These are phyloP conservation scores for Amphipyra tragopoginis DNA, from an alignment of 2,888 invertebrate genomes.

Conservation along the genomic window DNA sequence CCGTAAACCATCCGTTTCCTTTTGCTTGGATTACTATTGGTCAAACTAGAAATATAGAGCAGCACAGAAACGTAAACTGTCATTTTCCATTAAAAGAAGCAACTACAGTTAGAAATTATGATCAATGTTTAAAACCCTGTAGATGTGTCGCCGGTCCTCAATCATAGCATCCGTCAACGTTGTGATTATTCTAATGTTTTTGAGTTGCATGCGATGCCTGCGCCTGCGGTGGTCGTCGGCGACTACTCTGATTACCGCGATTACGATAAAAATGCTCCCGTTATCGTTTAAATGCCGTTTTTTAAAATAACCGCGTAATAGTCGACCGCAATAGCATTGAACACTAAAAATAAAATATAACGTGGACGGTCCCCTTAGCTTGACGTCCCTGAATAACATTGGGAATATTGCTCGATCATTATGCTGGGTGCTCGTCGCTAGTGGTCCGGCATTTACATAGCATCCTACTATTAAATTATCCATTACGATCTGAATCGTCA, in stretches of 20 bases:
- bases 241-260: slow-evolving; percentile 72
- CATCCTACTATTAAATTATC: slow-evolving; percentile 65
- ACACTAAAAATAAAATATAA: slow-evolving; percentile 76
- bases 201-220: slow-evolving; percentile 62
- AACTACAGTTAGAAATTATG: slow-evolving; percentile 10
- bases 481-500: slow-evolving; percentile 61
- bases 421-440: slow-evolving; percentile 61
- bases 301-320: slow-evolving; percentile 79
- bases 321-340: slow-evolving; percentile 74
- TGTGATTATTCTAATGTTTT: slow-evolving; percentile 71
- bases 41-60: neutral
- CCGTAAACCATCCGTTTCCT: neutral
- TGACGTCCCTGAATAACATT: slow-evolving; percentile 71
- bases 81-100: slow-evolving; percentile 5
- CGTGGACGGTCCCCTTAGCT: slow-evolving; percentile 61
- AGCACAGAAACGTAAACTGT: neutral
- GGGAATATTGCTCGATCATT: slow-evolving; percentile 70
- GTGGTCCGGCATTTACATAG: slow-evolving; percentile 71
- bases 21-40: no score
- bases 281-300: slow-evolving; percentile 75
- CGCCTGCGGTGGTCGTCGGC: slow-evolving; percentile 70
- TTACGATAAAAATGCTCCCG: slow-evolving; percentile 77
- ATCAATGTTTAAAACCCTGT: slow-evolving; percentile 30
- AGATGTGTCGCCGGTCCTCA: slow-evolving; percentile 56
- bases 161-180: slow-evolving; percentile 57